Percentiles rank a stretch among this genome's conserved stretches.
phyloP scores from a whole-genome alignment of 2,113 vertebrate species.

The Sterrhoptilus dennistouni region DNA sequence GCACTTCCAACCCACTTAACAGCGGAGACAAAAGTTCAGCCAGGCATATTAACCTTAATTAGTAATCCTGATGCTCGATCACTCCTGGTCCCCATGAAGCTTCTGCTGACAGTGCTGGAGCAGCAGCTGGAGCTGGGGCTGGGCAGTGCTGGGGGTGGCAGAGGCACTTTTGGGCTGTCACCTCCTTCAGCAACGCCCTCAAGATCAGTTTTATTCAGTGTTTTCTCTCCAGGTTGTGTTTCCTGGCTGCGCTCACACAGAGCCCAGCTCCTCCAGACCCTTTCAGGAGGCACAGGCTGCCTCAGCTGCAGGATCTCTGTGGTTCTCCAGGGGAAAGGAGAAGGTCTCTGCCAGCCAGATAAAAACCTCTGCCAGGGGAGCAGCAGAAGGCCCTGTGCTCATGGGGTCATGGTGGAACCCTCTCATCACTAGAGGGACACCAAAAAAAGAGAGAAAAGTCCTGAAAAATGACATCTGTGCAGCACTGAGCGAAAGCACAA shows the following conservation, averaged over 20 bases:
- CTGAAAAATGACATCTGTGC: background rate
- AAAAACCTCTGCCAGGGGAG: background rate
- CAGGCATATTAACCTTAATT: constrained; percentile 24
- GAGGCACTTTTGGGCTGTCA: background rate
- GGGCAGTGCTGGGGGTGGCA: background rate
- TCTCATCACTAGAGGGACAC: background rate
- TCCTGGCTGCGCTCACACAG: background rate
- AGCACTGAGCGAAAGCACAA: background rate
- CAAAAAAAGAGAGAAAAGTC: background rate
- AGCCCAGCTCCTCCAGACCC: accelerated
- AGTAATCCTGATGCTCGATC: background rate
- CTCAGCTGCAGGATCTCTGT: background rate
- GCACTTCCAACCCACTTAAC: background rate
- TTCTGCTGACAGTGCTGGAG: background rate
- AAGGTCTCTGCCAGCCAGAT: background rate
- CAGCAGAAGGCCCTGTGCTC: background rate
- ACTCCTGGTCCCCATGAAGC: background rate
- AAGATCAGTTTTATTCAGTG: background rate
- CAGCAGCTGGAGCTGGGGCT: background rate
- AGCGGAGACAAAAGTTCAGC: background rate
- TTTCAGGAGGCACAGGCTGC: background rate
- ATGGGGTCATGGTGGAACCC: background rate
- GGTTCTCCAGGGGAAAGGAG: background rate
- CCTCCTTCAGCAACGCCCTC: background rate
- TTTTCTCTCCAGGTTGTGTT: background rate